Conservation (phyloP, 2,888 invertebrate species). For the Cataglyphis cursor region DNA sequence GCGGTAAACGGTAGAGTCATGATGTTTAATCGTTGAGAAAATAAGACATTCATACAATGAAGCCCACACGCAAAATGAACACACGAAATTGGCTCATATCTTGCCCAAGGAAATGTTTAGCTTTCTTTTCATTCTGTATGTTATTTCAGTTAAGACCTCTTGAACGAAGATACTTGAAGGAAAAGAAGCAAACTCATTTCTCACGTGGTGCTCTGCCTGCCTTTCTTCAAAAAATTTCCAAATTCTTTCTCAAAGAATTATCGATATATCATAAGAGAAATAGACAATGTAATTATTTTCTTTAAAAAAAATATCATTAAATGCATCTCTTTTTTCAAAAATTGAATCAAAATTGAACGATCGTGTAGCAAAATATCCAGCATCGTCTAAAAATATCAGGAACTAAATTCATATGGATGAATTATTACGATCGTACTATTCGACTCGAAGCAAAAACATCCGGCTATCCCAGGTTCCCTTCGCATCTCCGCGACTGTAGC, state of each 20-base stretch:
- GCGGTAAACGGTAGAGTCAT: slow-evolving; percentile 56
- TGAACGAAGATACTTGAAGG: slow-evolving; percentile 65
- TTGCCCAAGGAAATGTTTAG: slow-evolving; percentile 77
- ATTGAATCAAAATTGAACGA: slow-evolving; percentile 8
- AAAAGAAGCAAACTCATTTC: slow-evolving; percentile 79
- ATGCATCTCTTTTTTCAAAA: background rate
- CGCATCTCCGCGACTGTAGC: slow-evolving; percentile 24
- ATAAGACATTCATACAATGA: slow-evolving; percentile 36
- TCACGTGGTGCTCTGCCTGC: slow-evolving; percentile 41
- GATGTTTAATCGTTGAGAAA: slow-evolving; percentile 56
- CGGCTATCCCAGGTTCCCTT: slow-evolving; percentile 34
- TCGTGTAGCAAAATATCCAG: slow-evolving; percentile 27
- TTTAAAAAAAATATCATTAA: background rate
- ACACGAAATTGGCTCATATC: slow-evolving; percentile 81
- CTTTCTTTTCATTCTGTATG: slow-evolving; percentile 74
- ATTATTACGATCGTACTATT: slow-evolving; percentile 43
- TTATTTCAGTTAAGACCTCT: slow-evolving; percentile 76
- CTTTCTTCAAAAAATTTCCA: slow-evolving; percentile 1
- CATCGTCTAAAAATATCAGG: slow-evolving; percentile 33
- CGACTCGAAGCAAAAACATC: slow-evolving; percentile 49
- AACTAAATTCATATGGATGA: slow-evolving; percentile 37
- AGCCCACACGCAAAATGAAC: slow-evolving; percentile 71
- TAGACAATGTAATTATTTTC: slow-evolving; percentile 9
- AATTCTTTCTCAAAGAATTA: slow-evolving; percentile 23
- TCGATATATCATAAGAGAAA: background rate